Evolutionary conservation across 2,113 vertebrate species (phyloP).

Genomic region (Emydocephalus ijimae): DNA sequence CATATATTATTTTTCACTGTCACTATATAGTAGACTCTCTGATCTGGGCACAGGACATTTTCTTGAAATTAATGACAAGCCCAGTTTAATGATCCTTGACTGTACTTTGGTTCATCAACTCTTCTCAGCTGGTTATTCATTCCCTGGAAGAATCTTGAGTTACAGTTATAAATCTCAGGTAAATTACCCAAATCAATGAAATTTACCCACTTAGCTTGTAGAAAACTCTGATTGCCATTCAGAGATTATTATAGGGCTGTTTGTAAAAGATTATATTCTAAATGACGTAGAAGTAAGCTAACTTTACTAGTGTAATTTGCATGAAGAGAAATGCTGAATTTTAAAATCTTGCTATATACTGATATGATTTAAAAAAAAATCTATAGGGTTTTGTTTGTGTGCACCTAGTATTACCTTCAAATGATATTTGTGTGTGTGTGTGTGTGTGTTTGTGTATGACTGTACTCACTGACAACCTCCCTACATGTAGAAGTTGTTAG

Average conservation of each 20-base stretch:
- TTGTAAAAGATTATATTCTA: neutral
- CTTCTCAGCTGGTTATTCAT: constrained; percentile 48
- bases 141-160: constrained; percentile 7
- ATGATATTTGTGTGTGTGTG: neutral
- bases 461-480: neutral
- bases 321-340: constrained; percentile 25
- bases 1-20: constrained; percentile 38
- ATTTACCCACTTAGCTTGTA: constrained; percentile 21
- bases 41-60: constrained; percentile 40
- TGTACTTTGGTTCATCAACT: constrained; percentile 37
- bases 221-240: constrained; percentile 13
- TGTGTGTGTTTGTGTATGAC: neutral
- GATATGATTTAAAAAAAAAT: neutral
- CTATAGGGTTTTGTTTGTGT: neutral
- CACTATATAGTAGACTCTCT: constrained; percentile 27
- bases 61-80: constrained; percentile 44
- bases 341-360: constrained; percentile 7
- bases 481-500: neutral
- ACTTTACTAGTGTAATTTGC: neutral
- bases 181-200: constrained; percentile 48
- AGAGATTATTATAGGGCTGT: neutral
- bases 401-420: neutral
- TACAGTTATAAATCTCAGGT: constrained; percentile 27
- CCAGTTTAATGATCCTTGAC: constrained; percentile 52
- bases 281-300: neutral